Percentiles rank a stretch among this genome's conserved stretches.
Evolutionary conservation across 2,888 invertebrate genomes (phyloP).

Genomic region (Melanophora roralis): DNA sequence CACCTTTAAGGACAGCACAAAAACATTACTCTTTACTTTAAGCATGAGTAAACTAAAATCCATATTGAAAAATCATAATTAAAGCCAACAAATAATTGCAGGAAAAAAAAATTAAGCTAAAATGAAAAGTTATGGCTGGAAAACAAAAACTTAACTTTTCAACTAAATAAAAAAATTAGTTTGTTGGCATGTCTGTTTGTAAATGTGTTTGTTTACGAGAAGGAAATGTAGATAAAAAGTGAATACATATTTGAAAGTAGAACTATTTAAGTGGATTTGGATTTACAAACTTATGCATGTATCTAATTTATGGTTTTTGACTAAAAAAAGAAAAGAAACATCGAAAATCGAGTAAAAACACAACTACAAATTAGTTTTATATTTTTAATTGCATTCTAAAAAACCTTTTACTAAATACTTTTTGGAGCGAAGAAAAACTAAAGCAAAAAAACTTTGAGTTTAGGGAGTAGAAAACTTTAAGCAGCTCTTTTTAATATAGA

Average conservation of each 20-base stretch:
- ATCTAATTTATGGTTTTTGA: conserved; percentile 37
- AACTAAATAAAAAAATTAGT: conserved; percentile 34
- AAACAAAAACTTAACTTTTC: conserved; percentile 28
- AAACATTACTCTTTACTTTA: conserved; percentile 22
- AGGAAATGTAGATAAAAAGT: not conserved
- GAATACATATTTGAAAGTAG: not conserved
- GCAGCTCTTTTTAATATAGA: too few relatives aligned
- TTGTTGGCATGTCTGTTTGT: not conserved
- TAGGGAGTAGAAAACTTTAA: too few relatives aligned
- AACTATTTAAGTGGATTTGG: not conserved
- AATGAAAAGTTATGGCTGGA: conserved; percentile 27
- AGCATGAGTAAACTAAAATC: conserved; percentile 16
- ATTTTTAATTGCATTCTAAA: conserved; percentile 55
- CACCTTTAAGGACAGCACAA: too few relatives aligned
- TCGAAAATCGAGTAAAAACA: not conserved
- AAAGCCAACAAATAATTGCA: conserved; percentile 5
- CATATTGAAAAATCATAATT: conserved; percentile 37
- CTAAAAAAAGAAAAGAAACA: not conserved
- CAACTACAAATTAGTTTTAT: conserved; percentile 52
- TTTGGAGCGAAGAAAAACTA: not conserved
- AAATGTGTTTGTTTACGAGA: not conserved
- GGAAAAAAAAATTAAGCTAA: not conserved
- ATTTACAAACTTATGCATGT: not conserved
- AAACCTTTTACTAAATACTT: not conserved
- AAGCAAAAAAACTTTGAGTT: not conserved